Percentiles rank a stretch among this genome's conserved stretches.
Evolutionary conservation across 2,113 vertebrate species (phyloP).

Genomic region (Ptyas mucosa): DNA sequence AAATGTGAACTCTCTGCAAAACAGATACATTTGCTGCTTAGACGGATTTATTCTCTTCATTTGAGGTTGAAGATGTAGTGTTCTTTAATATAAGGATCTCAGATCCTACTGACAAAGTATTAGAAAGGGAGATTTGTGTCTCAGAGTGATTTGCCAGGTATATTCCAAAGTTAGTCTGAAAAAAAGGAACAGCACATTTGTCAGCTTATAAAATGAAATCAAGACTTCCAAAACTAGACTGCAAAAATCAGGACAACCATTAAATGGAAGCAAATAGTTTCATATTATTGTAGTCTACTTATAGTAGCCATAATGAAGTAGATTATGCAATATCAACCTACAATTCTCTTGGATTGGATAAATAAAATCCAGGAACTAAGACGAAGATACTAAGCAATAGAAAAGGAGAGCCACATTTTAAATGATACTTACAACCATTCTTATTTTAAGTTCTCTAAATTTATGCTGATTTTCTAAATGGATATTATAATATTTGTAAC

Average conservation of each 20-base stretch:
- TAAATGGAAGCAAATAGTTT: background rate
- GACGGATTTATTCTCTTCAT: background rate
- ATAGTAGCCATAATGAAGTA: background rate
- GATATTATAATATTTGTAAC: background rate
- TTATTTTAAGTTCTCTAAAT: background rate
- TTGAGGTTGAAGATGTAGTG: background rate
- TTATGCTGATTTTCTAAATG: background rate
- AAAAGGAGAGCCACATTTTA: background rate
- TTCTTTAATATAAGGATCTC: background rate
- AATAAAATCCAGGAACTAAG: background rate
- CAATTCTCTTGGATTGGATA: background rate
- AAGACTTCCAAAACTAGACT: background rate
- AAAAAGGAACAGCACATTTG: background rate
- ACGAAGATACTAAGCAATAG: background rate
- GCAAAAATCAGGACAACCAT: background rate
- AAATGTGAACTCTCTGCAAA: background rate
- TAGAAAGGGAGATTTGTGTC: background rate
- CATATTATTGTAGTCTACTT: background rate
- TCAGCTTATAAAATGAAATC: background rate
- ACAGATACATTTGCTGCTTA: background rate
- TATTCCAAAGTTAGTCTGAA: background rate
- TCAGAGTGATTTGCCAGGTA: background rate
- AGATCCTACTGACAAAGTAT: background rate
- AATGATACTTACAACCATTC: background rate
- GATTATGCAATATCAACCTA: background rate